phyloP scores from a whole-genome alignment of 2,888 invertebrate genomes.

The Hyppa rectilinea region DNA sequence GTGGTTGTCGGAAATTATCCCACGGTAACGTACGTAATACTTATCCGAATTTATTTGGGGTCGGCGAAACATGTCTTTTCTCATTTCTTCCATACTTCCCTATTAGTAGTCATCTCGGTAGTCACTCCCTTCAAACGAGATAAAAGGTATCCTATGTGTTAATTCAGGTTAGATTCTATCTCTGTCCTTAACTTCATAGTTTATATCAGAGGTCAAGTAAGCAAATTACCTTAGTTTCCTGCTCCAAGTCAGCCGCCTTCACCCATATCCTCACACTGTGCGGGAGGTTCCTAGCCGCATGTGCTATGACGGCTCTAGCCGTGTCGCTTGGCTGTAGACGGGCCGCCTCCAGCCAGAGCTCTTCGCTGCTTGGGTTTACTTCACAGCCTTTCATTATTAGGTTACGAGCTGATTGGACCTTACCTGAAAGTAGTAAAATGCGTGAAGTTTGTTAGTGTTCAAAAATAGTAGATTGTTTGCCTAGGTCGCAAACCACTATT shows the following conservation, averaged over 20 bases:
- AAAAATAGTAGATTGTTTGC: too few species aligned
- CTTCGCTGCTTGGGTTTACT: conserved; percentile 99
- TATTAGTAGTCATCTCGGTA: too few species aligned
- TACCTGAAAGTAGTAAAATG: conserved; percentile 81
- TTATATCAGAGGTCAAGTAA: not conserved
- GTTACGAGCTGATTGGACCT: conserved; percentile 98
- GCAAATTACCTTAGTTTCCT: conserved; percentile 93
- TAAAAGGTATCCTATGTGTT: too few species aligned
- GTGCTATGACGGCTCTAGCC: conserved; percentile 98
- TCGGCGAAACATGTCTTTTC: too few species aligned
- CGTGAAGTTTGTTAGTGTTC: not conserved
- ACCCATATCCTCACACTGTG: conserved; percentile 99
- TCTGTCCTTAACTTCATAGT: too few species aligned
- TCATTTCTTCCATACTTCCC: too few species aligned
- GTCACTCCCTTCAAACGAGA: too few species aligned
- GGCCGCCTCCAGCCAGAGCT: conserved; percentile 99
- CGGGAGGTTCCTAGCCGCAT: conserved; percentile 98
- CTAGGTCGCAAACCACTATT: too few species aligned
- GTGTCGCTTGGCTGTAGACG: conserved; percentile 98
- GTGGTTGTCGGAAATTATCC: too few species aligned
- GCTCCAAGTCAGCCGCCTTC: conserved; percentile 98
- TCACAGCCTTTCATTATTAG: conserved; percentile 99
- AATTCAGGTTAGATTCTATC: too few species aligned
- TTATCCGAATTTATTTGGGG: too few species aligned
- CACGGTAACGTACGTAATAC: too few species aligned